Conservation (phyloP, 2,797 vertebrate species). For the Ctenosaura bakeri region DNA sequence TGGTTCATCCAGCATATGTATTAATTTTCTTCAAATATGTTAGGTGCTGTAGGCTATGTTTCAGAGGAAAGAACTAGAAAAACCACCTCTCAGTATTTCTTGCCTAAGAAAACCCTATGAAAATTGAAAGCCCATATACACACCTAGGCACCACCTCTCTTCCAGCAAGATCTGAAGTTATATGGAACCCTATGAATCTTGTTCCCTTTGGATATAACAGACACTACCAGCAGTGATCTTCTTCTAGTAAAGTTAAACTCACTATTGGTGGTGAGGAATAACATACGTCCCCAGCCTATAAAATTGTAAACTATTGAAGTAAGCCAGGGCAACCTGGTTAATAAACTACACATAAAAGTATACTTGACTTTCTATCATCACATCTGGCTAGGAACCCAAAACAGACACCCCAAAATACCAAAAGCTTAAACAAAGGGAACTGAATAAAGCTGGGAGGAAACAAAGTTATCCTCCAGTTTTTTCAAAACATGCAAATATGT, state of each 20-base stretch:
- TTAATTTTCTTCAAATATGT: not conserved
- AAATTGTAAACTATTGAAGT: too few relatives aligned
- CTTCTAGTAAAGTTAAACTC: not conserved
- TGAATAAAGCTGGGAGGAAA: not conserved
- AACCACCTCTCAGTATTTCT: too few relatives aligned
- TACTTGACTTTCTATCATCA: not conserved
- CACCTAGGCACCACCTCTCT: not conserved
- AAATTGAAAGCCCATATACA: too few relatives aligned
- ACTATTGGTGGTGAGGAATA: not conserved
- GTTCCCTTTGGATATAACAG: not conserved
- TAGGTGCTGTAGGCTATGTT: too few relatives aligned
- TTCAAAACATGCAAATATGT: not conserved
- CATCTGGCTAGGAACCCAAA: not conserved
- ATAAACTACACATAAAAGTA: not conserved
- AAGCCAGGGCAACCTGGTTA: too few relatives aligned
- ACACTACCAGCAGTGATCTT: not conserved
- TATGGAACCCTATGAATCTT: not conserved
- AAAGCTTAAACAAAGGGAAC: not conserved
- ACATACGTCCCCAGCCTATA: not conserved
- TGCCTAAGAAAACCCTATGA: too few relatives aligned
- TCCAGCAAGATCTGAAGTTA: not conserved
- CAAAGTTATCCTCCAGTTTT: not conserved
- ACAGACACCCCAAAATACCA: not conserved
- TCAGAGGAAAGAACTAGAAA: too few relatives aligned
- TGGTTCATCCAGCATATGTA: not conserved